Evolutionary conservation across 2,113 vertebrate species (phyloP).

Genomic region (Cephalopholis sonnerati): DNA sequence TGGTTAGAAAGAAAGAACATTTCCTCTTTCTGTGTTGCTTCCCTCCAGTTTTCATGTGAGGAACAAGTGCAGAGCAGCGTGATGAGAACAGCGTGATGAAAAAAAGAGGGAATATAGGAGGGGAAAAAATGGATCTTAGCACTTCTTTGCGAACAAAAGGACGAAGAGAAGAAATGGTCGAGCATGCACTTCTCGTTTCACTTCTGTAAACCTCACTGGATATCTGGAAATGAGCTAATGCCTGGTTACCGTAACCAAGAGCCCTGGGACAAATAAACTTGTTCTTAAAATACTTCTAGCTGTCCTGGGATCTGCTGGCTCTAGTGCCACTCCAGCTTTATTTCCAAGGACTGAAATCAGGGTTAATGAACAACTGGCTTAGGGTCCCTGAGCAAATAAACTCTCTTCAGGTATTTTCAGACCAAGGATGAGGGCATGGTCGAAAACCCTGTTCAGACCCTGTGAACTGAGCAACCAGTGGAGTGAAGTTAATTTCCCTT

Average conservation of each 20-base stretch:
- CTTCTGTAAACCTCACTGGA: slow-evolving; percentile 67
- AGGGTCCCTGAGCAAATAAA: slow-evolving; percentile 58
- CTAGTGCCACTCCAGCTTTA: slow-evolving; percentile 2
- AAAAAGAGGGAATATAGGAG: slow-evolving; percentile 17
- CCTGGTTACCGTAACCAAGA: slow-evolving; percentile 63
- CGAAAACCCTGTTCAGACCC: slow-evolving; percentile 21
- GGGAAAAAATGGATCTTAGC: slow-evolving; percentile 30
- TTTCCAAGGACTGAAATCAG: slow-evolving; percentile 20
- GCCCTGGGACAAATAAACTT: slow-evolving; percentile 60
- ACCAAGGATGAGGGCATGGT: slow-evolving; percentile 7
- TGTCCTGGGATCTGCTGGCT: slow-evolving; percentile 22
- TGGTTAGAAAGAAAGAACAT: slow-evolving; percentile 39
- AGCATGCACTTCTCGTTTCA: slow-evolving; percentile 73
- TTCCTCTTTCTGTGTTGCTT: slow-evolving; percentile 65
- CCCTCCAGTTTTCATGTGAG: slow-evolving; percentile 43
- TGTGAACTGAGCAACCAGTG: slow-evolving; percentile 7
- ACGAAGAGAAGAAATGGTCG: slow-evolving; percentile 23
- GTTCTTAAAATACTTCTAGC: slow-evolving; percentile 41
- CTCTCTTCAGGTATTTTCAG: slow-evolving; percentile 42
- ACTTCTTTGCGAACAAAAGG: slow-evolving; percentile 45
- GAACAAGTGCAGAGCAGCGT: slow-evolving; percentile 21
- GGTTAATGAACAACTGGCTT: slow-evolving; percentile 69
- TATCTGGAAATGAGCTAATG: slow-evolving; percentile 63
- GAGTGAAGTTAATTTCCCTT: slow-evolving; percentile 37
- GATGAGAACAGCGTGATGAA: slow-evolving; percentile 12